phyloP scores from a whole-genome alignment of 2,797 vertebrate genomes.

The Apogon hyalosoma region DNA sequence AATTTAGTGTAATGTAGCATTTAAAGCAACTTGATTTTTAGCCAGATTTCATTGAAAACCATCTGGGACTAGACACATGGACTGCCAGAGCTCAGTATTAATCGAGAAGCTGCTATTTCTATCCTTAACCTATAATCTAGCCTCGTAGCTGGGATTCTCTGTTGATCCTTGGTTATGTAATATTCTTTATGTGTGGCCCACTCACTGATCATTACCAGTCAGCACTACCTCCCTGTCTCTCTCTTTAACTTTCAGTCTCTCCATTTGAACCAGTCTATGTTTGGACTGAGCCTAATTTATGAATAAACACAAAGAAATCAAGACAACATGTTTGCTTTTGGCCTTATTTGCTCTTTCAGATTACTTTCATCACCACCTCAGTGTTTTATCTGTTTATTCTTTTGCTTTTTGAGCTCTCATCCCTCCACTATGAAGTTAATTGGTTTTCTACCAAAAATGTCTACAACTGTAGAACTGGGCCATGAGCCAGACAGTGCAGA shows the following conservation, averaged over 20 bases:
- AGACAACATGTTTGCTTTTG: not conserved
- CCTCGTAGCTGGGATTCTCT: conserved; percentile 6
- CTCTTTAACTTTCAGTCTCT: not conserved
- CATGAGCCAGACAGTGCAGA: conserved; percentile 6
- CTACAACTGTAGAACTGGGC: conserved; percentile 9
- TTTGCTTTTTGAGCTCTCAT: conserved; percentile 1
- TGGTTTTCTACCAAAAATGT: conserved; percentile 1
- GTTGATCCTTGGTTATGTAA: conserved; percentile 45
- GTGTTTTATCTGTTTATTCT: not conserved
- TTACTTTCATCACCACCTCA: not conserved
- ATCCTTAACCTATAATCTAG: conserved; percentile 13
- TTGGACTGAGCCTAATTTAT: not conserved
- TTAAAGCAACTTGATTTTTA: conserved; percentile 6
- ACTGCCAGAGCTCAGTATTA: not conserved
- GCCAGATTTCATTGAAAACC: conserved; percentile 18
- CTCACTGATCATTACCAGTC: not conserved
- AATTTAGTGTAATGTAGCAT: not conserved
- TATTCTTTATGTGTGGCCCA: conserved; percentile 17
- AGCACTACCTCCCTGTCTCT: not conserved
- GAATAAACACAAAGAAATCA: not conserved
- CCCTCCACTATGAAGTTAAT: not conserved
- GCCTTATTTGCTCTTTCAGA: not conserved
- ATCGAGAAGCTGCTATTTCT: not conserved
- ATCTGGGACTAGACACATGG: conserved; percentile 9
- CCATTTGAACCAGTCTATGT: not conserved